phyloP scores from a whole-genome alignment of 2,113 vertebrate genomes.

The Picathartes gymnocephalus region DNA sequence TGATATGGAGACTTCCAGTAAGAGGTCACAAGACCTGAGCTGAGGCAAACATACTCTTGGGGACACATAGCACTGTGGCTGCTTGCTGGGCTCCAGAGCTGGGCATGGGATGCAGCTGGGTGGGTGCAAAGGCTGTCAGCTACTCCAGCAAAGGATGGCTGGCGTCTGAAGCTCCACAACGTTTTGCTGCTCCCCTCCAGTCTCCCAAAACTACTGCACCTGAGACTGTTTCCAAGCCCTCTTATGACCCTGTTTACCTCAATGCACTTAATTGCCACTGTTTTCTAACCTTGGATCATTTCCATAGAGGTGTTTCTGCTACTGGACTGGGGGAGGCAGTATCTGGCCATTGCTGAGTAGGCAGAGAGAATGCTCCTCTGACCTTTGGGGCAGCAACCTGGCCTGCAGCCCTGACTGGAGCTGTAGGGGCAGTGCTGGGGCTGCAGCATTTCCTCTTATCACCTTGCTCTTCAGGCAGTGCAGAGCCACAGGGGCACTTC shows the following conservation, averaged over 20 bases:
- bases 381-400: background rate
- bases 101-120: background rate
- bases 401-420: background rate
- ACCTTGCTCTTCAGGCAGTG: background rate
- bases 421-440: background rate
- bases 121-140: background rate
- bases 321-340: background rate
- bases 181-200: background rate
- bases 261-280: background rate
- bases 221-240: background rate
- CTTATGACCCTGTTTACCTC: background rate
- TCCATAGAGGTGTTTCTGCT: background rate
- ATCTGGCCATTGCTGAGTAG: background rate
- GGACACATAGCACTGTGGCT: background rate
- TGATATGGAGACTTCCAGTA: background rate
- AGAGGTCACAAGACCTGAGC: background rate
- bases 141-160: background rate
- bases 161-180: background rate
- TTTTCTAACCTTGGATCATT: background rate
- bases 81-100: background rate
- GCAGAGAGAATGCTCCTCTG: background rate
- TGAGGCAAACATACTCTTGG: background rate
- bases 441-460: background rate
- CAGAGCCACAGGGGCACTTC: background rate
- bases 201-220: background rate